A percentile compares a stretch with the other conserved stretches of the same genome.
phyloP scores from a whole-genome alignment of 2,113 vertebrate genomes.

The Ammodramus savannarum region DNA sequence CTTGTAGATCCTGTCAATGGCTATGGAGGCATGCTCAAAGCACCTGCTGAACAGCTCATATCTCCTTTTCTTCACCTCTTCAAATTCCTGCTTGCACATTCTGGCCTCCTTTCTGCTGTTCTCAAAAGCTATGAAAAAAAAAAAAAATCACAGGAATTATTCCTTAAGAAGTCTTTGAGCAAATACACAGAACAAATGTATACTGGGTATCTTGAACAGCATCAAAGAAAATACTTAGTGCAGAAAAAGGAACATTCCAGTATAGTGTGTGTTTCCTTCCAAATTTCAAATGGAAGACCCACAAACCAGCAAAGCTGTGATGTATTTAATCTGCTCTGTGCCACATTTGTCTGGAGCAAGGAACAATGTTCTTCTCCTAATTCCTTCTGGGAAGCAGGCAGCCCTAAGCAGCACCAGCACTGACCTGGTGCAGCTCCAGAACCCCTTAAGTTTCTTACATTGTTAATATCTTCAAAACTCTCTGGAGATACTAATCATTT shows the following conservation, averaged over 20 bases:
- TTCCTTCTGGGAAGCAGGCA: neutral
- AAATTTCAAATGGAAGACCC: neutral
- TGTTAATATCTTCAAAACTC: neutral
- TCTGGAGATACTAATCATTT: neutral
- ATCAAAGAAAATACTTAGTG: neutral
- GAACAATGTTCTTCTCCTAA: neutral
- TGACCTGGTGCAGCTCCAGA: neutral
- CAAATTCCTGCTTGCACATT: conserved; percentile 81
- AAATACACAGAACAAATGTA: neutral
- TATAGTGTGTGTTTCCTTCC: neutral
- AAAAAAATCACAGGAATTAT: neutral
- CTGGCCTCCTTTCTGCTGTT: conserved; percentile 79
- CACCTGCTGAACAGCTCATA: conserved; percentile 82
- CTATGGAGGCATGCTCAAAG: conserved; percentile 85
- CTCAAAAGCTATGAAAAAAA: conserved; percentile 81
- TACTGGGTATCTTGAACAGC: neutral
- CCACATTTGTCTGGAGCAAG: neutral
- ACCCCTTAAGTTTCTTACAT: neutral
- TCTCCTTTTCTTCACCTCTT: conserved; percentile 85
- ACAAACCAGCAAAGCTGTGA: neutral
- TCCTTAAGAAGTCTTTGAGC: neutral
- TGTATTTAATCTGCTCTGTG: neutral
- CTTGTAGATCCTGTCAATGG: conserved; percentile 93
- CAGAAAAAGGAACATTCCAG: neutral
- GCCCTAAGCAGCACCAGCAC: neutral